A percentile compares a stretch with the other conserved stretches of the same genome.
These are phyloP conservation scores for Gordius sp. DNA, from an alignment of 2,888 invertebrate species.

Conservation along the genomic window DNA sequence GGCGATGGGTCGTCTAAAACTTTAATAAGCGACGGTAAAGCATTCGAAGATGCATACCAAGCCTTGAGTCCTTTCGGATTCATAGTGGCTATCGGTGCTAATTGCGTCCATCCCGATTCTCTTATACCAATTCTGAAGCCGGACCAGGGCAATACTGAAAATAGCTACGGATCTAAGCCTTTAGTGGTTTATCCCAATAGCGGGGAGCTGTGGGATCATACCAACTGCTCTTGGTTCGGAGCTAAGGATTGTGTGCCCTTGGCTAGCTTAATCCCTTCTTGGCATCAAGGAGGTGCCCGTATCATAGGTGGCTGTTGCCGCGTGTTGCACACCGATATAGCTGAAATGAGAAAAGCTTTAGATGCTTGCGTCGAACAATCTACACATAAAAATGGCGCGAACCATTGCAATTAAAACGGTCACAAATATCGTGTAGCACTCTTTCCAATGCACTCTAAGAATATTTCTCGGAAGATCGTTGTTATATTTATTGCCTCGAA, in stretches of 20 bases:
- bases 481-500: too few relatives aligned
- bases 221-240: slow-evolving; percentile 17
- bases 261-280: slow-evolving; percentile 45
- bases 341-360: slow-evolving; percentile 42
- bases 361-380: too few relatives aligned
- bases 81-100: slow-evolving; percentile 58
- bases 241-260: slow-evolving; percentile 29
- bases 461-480: too few relatives aligned
- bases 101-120: slow-evolving; percentile 48
- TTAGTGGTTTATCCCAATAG: slow-evolving; percentile 73
- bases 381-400: too few relatives aligned
- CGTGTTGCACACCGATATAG: slow-evolving; percentile 52
- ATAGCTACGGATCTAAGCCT: slow-evolving; percentile 28
- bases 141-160: not conserved
- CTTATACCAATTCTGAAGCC: slow-evolving; percentile 38
- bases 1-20: too few relatives aligned
- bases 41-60: slow-evolving; percentile 44
- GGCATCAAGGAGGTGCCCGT: slow-evolving; percentile 51
- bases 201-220: slow-evolving; percentile 49
- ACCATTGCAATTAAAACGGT: too few relatives aligned
- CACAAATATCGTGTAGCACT: too few relatives aligned
- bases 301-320: slow-evolving; percentile 76
- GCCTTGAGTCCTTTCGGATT: slow-evolving; percentile 27
- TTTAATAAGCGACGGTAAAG: slow-evolving; percentile 49
- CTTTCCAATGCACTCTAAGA: too few relatives aligned